phyloP scores from a whole-genome alignment of 92 coral and sea anemone species.

The Phenganax stokvisi region DNA sequence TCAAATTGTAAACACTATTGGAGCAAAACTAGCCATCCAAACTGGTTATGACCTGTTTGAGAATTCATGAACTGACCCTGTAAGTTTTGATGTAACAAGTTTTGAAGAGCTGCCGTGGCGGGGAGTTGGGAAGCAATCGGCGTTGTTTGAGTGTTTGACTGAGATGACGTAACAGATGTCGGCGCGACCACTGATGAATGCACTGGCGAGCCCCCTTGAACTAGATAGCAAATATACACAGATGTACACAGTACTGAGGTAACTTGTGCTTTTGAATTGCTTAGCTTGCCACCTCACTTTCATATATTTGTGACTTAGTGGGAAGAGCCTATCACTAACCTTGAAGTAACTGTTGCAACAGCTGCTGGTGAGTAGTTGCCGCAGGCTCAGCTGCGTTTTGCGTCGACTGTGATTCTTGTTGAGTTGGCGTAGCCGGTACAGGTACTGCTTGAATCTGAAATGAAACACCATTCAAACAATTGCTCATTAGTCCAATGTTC shows the following conservation, averaged over 20 bases:
- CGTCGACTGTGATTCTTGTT: conserved; percentile 48
- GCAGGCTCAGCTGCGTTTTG: conserved; percentile 45
- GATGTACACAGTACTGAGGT: neutral
- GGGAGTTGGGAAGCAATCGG: conserved; percentile 22
- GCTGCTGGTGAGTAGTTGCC: conserved; percentile 55
- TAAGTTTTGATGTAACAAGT: conserved; percentile 23
- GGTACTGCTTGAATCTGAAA: conserved; percentile 33
- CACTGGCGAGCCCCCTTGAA: conserved; percentile 25
- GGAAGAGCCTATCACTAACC: conserved; percentile 32
- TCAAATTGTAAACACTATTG: neutral
- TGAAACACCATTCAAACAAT: neutral
- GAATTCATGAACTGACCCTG: conserved; percentile 25
- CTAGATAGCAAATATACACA: neutral
- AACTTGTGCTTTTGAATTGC: neutral
- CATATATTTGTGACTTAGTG: neutral
- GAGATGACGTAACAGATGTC: conserved; percentile 13
- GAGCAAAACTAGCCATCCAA: neutral
- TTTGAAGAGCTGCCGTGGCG: conserved; percentile 37
- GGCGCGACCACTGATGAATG: neutral
- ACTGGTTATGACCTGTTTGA: too few relatives aligned
- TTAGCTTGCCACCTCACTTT: neutral
- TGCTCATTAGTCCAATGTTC: neutral
- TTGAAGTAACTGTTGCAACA: conserved; percentile 83
- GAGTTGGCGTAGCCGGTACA: conserved; percentile 35
- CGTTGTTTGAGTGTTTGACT: conserved; percentile 6